Percentiles rank a stretch among this genome's conserved stretches.
These are phyloP conservation scores for Amphiprion ocellaris DNA, from an alignment of 2,113 vertebrate genomes.

Conservation along the genomic window DNA sequence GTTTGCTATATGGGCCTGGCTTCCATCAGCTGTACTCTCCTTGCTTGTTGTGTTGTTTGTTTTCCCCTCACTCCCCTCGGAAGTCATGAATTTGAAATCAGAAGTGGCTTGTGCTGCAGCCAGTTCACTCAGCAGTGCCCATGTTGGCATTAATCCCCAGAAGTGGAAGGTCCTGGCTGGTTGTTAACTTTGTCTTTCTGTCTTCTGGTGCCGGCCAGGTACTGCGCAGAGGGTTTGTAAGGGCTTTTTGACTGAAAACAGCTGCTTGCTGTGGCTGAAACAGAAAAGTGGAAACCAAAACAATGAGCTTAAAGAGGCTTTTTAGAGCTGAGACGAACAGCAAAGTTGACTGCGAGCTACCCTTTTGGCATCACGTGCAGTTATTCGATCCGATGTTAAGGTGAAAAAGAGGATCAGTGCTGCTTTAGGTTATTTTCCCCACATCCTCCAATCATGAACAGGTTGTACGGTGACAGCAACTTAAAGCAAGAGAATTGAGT, in stretches of 20 bases:
- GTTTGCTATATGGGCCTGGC: conserved; percentile 44
- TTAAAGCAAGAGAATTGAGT: neutral
- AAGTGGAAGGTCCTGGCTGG: no score
- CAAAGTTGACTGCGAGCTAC: neutral
- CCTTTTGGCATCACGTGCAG: neutral
- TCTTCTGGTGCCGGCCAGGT: no score
- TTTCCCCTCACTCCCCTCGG: conserved; percentile 18
- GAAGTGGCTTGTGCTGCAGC: conserved; percentile 62
- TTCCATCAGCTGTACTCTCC: conserved; percentile 43
- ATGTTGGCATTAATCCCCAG: no score
- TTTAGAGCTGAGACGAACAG: neutral
- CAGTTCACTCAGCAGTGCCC: conserved; percentile 42
- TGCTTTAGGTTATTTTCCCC: no score
- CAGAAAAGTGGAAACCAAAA: conserved; percentile 18
- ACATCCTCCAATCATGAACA: conserved; percentile 7
- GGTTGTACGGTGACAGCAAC: conserved; percentile 11
- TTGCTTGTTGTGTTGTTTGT: conserved; percentile 54
- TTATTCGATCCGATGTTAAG: neutral
- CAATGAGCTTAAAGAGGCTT: conserved; percentile 8
- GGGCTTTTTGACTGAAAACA: no score
- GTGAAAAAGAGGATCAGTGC: no score
- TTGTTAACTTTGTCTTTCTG: no score
- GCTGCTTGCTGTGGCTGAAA: neutral
- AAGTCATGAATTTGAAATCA: conserved; percentile 77
- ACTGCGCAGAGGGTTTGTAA: no score